phyloP scores from a whole-genome alignment of 2,113 vertebrate genomes.

The Cyrtonyx montezumae region DNA sequence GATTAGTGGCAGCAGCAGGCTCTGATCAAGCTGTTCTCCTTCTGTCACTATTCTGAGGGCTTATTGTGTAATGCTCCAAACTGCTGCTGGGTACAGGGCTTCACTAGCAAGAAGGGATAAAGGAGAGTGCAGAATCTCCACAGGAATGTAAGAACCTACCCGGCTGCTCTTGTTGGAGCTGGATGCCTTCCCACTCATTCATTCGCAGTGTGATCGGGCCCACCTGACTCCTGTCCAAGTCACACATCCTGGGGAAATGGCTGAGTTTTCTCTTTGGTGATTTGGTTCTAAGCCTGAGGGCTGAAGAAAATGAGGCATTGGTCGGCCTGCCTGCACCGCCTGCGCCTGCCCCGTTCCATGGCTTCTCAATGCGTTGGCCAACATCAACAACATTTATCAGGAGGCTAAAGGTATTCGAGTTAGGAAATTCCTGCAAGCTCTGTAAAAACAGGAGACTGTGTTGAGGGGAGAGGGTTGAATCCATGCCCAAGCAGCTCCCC shows the following conservation, averaged over 20 bases:
- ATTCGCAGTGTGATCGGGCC: rapidly evolving
- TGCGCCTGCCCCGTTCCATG: not conserved
- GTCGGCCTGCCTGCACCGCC: not conserved
- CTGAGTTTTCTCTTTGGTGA: not conserved
- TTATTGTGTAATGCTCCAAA: conserved; percentile 31
- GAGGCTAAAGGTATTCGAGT: not conserved
- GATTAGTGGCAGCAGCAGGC: conserved; percentile 67
- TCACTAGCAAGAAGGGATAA: not conserved
- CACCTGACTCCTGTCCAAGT: conserved; percentile 20
- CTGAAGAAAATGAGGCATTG: not conserved
- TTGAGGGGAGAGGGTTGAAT: not conserved
- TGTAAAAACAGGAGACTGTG: not conserved
- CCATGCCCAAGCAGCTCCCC: not conserved
- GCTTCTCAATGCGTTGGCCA: not conserved
- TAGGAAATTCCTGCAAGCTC: not conserved
- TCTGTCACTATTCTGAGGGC: conserved; percentile 69
- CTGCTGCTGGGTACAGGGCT: conserved; percentile 8
- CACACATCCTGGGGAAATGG: conserved; percentile 2
- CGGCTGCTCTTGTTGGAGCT: not conserved
- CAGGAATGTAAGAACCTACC: not conserved
- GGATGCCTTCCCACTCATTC: conserved; percentile 22
- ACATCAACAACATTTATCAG: not conserved
- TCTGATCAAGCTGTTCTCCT: conserved; percentile 74
- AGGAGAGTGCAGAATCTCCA: conserved; percentile 16
- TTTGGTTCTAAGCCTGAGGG: not conserved